A percentile compares a stretch with the other conserved stretches of the same genome.
These are phyloP conservation scores for Alitta virens DNA, from an alignment of 2,888 invertebrate species.

Conservation along the genomic window DNA sequence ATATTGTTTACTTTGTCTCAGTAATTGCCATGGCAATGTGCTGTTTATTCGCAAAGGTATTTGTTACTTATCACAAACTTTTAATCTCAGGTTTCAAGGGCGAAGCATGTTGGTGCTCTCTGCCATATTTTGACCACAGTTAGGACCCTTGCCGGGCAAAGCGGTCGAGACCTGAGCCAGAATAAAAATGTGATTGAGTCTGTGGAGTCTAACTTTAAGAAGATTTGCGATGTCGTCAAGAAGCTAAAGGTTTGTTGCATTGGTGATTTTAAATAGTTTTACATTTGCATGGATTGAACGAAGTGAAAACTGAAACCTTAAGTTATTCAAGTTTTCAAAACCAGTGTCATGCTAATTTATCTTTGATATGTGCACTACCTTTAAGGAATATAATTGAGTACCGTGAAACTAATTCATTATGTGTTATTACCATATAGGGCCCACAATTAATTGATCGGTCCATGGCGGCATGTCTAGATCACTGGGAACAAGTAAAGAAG, in stretches of 20 bases:
- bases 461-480: constrained; percentile 32
- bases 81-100: constrained; percentile 8
- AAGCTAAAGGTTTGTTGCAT: constrained; percentile 45
- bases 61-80: not conserved
- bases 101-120: constrained; percentile 27
- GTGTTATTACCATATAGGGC: too few relatives aligned
- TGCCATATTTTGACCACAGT: constrained; percentile 39
- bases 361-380: too few relatives aligned
- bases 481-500: constrained; percentile 39
- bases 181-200: constrained; percentile 73
- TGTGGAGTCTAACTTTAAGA: constrained; percentile 70
- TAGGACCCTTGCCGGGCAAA: constrained; percentile 38
- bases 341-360: too few relatives aligned
- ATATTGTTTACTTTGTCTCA: too few relatives aligned
- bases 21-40: too few relatives aligned
- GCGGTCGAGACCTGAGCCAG: constrained; percentile 23
- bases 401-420: too few relatives aligned
- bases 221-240: constrained; percentile 67
- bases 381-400: too few relatives aligned
- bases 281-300: too few relatives aligned
- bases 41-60: too few relatives aligned
- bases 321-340: too few relatives aligned
- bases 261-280: too few relatives aligned
- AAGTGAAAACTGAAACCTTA: too few relatives aligned
- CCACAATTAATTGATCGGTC: constrained; percentile 19